Conservation (phyloP, 2,113 vertebrate genomes). For the Spermophilus dauricus region DNA sequence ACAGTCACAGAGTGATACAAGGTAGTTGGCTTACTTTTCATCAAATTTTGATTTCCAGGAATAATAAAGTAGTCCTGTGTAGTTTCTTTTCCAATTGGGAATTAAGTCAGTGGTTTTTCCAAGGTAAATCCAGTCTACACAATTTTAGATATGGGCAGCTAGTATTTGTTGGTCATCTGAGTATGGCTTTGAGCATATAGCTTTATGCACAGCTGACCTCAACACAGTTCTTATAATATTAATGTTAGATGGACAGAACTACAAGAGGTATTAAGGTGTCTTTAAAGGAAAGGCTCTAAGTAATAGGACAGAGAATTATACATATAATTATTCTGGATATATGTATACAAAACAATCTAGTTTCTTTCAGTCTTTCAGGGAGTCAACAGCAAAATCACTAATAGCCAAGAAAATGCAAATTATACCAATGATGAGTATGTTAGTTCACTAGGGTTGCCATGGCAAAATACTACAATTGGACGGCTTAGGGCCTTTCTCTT, state of each 20-base stretch:
- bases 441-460: not conserved
- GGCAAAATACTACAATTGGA: not conserved
- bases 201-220: not conserved
- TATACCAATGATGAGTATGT: not conserved
- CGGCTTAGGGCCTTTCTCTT: not conserved
- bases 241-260: not conserved
- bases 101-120: not conserved
- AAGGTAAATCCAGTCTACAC: not conserved
- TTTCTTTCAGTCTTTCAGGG: not conserved
- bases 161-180: not conserved
- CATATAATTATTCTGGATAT: not conserved
- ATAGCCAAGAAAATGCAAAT: not conserved
- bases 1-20: not conserved
- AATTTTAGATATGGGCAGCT: not conserved
- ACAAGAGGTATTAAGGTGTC: not conserved
- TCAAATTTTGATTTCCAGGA: not conserved
- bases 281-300: not conserved
- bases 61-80: not conserved
- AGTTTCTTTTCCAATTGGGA: conserved; percentile 7
- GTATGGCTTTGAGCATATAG: not conserved
- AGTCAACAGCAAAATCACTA: not conserved
- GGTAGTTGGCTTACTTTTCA: conserved; percentile 8
- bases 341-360: not conserved
- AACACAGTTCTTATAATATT: not conserved
- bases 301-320: not conserved